Evolutionary conservation across 2,888 invertebrate species (phyloP).

Genomic region (Drosophila tripunctata): DNA sequence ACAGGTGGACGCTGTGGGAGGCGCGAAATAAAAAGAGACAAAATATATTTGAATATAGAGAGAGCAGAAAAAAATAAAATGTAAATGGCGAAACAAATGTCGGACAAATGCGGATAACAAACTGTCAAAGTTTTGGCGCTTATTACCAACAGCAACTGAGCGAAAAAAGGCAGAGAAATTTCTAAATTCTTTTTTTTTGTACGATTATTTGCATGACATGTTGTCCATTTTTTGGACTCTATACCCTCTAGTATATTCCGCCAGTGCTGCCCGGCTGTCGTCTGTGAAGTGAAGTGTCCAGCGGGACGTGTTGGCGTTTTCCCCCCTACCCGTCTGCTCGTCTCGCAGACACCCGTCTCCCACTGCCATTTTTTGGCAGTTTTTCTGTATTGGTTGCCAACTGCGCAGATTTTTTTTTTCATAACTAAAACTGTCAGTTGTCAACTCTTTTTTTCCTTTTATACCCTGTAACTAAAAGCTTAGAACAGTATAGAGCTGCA

Average conservation of each 20-base stretch:
- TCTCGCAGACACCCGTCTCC: constrained; percentile 10
- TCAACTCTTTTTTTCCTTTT: constrained; percentile 6
- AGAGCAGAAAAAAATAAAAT: constrained; percentile 7
- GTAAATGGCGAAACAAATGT: constrained; percentile 39
- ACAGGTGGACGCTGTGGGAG: constrained; percentile 65
- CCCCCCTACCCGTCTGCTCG: not conserved
- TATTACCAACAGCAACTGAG: constrained; percentile 54
- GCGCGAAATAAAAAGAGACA: constrained; percentile 19
- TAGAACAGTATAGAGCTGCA: not conserved
- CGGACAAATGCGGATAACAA: constrained; percentile 80
- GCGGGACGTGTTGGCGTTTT: constrained; percentile 50
- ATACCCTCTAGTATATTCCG: not conserved
- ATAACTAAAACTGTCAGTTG: constrained; percentile 29
- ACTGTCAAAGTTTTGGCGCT: constrained; percentile 81
- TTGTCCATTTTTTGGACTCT: constrained; percentile 39
- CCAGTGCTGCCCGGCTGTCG: constrained; percentile 49
- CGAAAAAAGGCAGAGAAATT: constrained; percentile 19
- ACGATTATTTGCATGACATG: constrained; percentile 52
- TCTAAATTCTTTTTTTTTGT: constrained; percentile 53
- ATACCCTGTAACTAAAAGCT: not conserved
- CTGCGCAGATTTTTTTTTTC: constrained; percentile 7
- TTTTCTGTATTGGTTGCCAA: constrained; percentile 17
- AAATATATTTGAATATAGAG: constrained; percentile 7
- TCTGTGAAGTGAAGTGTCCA: constrained; percentile 48
- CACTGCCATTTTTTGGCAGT: not conserved